Evolutionary conservation across 2,113 vertebrate genomes (phyloP).

Genomic region (Cervus canadensis): DNA sequence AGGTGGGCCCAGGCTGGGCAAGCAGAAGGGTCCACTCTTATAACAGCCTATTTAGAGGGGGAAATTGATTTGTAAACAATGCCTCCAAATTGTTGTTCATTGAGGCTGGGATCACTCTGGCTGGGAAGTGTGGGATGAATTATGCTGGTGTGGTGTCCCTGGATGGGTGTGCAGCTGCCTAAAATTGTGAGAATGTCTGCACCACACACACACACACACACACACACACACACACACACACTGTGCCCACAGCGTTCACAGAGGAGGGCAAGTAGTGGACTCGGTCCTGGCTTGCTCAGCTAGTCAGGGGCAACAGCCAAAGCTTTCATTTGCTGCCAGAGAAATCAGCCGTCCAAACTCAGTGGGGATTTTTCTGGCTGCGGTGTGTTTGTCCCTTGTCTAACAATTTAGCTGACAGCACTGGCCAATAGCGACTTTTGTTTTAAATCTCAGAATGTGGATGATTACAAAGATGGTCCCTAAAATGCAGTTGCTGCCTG

Average conservation of each 20-base stretch:
- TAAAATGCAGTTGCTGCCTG: background rate
- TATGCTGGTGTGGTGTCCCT: background rate
- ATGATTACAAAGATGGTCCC: background rate
- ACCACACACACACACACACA: background rate
- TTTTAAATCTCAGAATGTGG: constrained; percentile 47
- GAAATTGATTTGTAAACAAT: constrained; percentile 72
- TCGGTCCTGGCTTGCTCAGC: background rate
- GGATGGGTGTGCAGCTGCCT: constrained; percentile 50
- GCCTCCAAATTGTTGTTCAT: constrained; percentile 49
- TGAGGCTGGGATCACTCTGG: constrained; percentile 36
- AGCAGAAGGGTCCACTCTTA: constrained; percentile 57
- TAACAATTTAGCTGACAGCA: constrained; percentile 17
- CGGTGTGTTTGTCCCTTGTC: constrained; percentile 17
- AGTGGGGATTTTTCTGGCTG: constrained; percentile 46
- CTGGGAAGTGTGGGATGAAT: constrained; percentile 47
- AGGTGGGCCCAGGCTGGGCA: constrained; percentile 48
- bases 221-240: background rate
- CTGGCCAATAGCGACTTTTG: background rate
- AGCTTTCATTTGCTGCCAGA: constrained; percentile 54
- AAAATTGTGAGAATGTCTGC: background rate
- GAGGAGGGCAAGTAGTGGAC: background rate
- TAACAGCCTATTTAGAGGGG: constrained; percentile 56
- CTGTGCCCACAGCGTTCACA: background rate
- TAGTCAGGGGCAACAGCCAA: constrained; percentile 7
- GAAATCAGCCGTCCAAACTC: constrained; percentile 30